Evolutionary conservation across 2,113 vertebrate genomes (phyloP), one percentile per base, ranked within the genome.

Genomic region (Eubucco bourcierii): DNA sequence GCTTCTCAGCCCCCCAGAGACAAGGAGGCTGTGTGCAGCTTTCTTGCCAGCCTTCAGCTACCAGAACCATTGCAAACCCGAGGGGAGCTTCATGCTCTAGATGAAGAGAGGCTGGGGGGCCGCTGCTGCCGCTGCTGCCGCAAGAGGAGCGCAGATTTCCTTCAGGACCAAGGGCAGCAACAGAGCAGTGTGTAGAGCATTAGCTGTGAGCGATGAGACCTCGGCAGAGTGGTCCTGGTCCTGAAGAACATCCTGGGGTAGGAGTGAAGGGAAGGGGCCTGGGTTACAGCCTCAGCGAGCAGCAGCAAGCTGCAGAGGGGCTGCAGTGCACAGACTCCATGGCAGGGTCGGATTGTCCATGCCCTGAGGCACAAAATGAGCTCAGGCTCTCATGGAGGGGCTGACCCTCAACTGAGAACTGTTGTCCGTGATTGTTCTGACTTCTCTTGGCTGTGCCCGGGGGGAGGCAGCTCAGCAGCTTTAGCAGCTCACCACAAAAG

Each of bases 291-390:
- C 65, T 82, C 41, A 41, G 59, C 24, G 37, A 91, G 17, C 19
- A 46, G 12, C 23, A 68, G 65, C 19, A 67, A 85, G 47, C 19
- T 77, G 53, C 87, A 79, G 67, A 91, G 82, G 9, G 44, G 81
- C 23, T 81, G 46, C 80, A 47, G 65, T 8, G 28, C 39, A 61
- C 19, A 76, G n/a, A 88, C 92, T 77, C 19, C 46, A 53, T 19
- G 14, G 84, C 89, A 74, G 34, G 17, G 7, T 70, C 88, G 81
- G 93, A 93, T 94, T 92, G 95, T 91, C 94, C 73, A 94, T 96
- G 34, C 31, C 63, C 58, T 70, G 74, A 94, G 39, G 66, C 65
- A 80, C 41, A 88, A 91, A 93, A 91, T 82, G 88, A 90, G 67
- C 76, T 86, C 94, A 87, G 2, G 17, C 63, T 88, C 86, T 52